Conservation (phyloP, 92 coral and sea anemone genomes). For the Pocillopora meandrina region DNA sequence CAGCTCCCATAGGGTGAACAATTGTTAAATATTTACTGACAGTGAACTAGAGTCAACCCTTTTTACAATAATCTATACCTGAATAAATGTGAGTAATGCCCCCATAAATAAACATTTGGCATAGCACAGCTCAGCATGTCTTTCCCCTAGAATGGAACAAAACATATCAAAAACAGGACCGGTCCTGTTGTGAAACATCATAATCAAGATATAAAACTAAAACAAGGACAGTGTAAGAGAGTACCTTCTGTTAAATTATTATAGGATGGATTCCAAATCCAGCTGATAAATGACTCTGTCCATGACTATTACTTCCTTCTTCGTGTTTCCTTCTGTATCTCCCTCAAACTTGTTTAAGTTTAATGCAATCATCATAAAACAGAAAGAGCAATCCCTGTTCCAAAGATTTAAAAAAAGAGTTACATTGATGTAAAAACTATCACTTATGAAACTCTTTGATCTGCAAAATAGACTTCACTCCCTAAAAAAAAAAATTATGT, state of each 20-base stretch:
- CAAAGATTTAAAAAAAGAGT: no score
- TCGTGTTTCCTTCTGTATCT: constrained; percentile 82
- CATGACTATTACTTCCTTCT: no score
- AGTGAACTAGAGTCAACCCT: background rate
- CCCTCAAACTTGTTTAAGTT: constrained; percentile 91
- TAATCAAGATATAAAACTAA: background rate
- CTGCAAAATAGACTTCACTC: no score
- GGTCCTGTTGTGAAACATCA: background rate
- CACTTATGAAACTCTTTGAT: no score
- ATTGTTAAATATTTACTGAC: no score
- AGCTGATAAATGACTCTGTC: constrained; percentile 89
- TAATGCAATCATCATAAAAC: constrained; percentile 94
- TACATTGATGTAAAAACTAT: no score
- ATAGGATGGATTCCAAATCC: constrained; percentile 95
- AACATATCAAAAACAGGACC: background rate
- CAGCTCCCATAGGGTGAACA: no score
- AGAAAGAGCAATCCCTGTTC: constrained; percentile 84
- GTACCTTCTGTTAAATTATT: constrained; percentile 88
- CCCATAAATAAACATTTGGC: constrained; percentile 97
- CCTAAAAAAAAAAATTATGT: no score
- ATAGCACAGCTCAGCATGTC: constrained; percentile 98
- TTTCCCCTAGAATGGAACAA: constrained; percentile 60
- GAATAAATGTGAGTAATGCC: constrained; percentile 93
- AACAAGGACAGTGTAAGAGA: background rate
- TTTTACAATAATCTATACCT: constrained; percentile 57